Percentiles rank a stretch among this genome's conserved stretches.
Conservation (phyloP, 2,113 vertebrate species). For the Trogon melanurus region DNA sequence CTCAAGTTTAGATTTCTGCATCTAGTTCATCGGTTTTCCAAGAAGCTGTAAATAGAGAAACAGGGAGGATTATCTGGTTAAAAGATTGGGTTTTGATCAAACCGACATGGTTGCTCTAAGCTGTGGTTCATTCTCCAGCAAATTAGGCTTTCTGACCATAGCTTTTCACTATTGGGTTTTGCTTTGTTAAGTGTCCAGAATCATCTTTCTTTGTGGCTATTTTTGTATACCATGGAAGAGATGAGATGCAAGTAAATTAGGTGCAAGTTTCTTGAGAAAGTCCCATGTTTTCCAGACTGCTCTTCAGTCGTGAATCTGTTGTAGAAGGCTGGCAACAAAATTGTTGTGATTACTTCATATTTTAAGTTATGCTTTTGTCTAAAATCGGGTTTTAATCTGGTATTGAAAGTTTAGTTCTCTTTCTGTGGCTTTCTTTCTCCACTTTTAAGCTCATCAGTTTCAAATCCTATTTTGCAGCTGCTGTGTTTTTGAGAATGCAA, state of each 20-base stretch:
- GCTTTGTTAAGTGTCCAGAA: background rate
- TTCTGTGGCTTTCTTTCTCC: background rate
- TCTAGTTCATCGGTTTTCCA: background rate
- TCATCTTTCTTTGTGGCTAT: background rate
- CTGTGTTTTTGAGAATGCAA: background rate
- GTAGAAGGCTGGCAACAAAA: background rate
- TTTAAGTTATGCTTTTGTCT: background rate
- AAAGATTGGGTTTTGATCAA: background rate
- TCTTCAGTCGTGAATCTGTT: background rate
- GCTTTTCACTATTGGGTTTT: background rate
- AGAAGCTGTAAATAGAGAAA: background rate
- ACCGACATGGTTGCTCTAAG: background rate
- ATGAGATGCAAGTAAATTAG: background rate
- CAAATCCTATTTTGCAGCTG: background rate
- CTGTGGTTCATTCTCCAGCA: background rate
- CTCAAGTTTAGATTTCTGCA: background rate
- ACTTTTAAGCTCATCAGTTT: background rate
- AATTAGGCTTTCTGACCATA: background rate
- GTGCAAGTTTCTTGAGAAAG: conserved; percentile 12
- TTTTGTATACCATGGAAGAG: background rate
- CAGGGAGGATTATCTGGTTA: background rate
- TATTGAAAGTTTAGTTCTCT: background rate
- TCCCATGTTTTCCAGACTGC: conserved; percentile 12
- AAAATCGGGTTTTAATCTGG: background rate
- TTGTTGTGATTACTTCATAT: background rate